Base-by-base conservation (phyloP, 1,140 invertebrate species). In the Notospermus geniculatus region DNA sequence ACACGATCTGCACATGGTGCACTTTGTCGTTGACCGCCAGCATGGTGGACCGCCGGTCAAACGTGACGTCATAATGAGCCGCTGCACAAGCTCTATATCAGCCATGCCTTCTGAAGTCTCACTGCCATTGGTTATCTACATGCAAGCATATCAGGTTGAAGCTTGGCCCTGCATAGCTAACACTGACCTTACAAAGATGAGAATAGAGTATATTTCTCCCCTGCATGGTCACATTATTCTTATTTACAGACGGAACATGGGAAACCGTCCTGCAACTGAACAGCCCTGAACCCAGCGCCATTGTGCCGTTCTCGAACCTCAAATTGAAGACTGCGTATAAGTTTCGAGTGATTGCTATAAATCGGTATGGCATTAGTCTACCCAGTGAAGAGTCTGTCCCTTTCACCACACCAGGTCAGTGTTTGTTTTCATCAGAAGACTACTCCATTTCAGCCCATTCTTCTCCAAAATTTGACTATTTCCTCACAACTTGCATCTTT, bases 291-390 rank as follows among this genome's bases (percentile, higher is more conserved):
- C 59, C 64, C 32, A 50, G 36, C 0, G 71, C 63, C 67, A 88
- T 89, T 1, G 86, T 96, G 64, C 92, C 90, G 22, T 95, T 91
- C 78, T 91, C 93, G 81, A 93, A 89, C 80, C 82, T 97, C 52
- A 82, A 93, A 53, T 92, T 93, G 13, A 93, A 92, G 0, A 94
- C 92, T 0, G 88, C 88, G 0, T 98, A 98, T 78, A 87, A 89
- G 60, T 97, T 98, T 79, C 83, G 95, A 60, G 88, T 99, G 0
- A 94, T 97, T 74, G 90, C 95, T 1, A 91, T 95, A 76, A 99
- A 99, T 80, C 86, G 85, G 65, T 91, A 89, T 79, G 95, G 96
- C 45, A 94, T 98, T 61, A 96, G 94, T 78, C 90, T 88, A 74
- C 93, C 95, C 0, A 91, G 90, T 11, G 87, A 88, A 76, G 90